Evolutionary conservation across 1,140 invertebrate genomes (phyloP).

Genomic region (Sogatella furcifera): DNA sequence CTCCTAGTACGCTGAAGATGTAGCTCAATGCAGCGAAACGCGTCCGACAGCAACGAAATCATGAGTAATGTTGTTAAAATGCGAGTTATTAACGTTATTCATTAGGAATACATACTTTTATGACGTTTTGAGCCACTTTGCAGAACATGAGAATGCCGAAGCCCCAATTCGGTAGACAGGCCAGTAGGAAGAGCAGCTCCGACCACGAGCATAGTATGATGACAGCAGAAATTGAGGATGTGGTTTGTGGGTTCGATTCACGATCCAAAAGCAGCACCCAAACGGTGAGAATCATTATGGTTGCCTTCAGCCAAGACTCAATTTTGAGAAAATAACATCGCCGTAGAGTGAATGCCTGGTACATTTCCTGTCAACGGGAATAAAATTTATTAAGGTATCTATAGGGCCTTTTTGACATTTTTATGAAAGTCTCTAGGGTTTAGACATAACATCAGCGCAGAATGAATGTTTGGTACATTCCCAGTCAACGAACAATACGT

Average conservation of each 20-base stretch:
- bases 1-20: too few relatives aligned
- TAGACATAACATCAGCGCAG: too few relatives aligned
- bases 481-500: too few relatives aligned
- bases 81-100: too few relatives aligned
- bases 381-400: neutral
- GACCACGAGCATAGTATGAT: constrained; percentile 39
- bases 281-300: constrained; percentile 6
- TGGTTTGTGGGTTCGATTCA: neutral
- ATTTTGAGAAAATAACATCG: constrained; percentile 19
- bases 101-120: constrained; percentile 33
- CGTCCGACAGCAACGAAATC: too few relatives aligned
- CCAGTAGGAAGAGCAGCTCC: constrained; percentile 40
- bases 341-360: constrained; percentile 19
- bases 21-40: too few relatives aligned
- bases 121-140: constrained; percentile 36
- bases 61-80: too few relatives aligned
- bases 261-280: constrained; percentile 5
- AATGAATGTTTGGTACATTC: too few relatives aligned
- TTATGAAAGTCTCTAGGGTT: too few relatives aligned
- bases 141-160: constrained; percentile 42
- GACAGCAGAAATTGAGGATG: constrained; percentile 29
- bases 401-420: too few relatives aligned
- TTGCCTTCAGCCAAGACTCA: constrained; percentile 24
- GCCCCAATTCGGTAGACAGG: constrained; percentile 37
- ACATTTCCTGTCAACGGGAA: constrained; percentile 15